These are phyloP conservation scores for Anthopleura xanthogrammica DNA, from an alignment of 92 coral and sea anemone genomes.

Conservation along the genomic window DNA sequence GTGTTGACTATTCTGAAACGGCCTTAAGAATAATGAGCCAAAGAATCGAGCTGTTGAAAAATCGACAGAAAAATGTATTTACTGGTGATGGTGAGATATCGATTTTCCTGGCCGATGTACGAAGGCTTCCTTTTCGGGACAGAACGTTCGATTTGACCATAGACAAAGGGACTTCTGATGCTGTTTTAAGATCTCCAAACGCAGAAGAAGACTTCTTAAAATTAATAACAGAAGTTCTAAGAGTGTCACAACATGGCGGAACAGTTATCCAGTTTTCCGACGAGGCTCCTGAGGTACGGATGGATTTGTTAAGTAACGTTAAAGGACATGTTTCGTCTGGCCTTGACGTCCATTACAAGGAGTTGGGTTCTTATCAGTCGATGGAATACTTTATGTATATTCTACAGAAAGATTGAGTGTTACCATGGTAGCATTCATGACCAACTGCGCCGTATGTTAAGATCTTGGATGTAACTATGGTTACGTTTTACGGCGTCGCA, in stretches of 20 bases:
- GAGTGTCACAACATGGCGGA: constrained; percentile 60
- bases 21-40: constrained; percentile 53
- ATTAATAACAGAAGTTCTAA: constrained; percentile 45
- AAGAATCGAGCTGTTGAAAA: constrained; percentile 18
- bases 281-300: constrained; percentile 70
- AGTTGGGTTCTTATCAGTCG: constrained; percentile 48
- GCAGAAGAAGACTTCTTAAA: constrained; percentile 61
- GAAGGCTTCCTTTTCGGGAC: constrained; percentile 53
- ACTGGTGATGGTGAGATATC: constrained; percentile 32
- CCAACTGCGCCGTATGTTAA: too few species aligned
- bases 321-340: constrained; percentile 1
- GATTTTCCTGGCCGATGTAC: constrained; percentile 56
- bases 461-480: too few species aligned
- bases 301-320: constrained; percentile 46
- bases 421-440: too few species aligned
- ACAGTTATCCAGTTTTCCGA: constrained; percentile 73
- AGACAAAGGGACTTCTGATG: constrained; percentile 86
- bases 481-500: too few species aligned
- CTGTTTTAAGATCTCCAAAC: constrained; percentile 56
- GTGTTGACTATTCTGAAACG: constrained; percentile 66
- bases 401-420: constrained; percentile 3
- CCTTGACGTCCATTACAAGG: constrained; percentile 43
- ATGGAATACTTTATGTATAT: constrained; percentile 74
- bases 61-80: background rate
- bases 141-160: constrained; percentile 47